Conservation (phyloP, 2,797 vertebrate species). For the Chiloscyllium punctatum region DNA sequence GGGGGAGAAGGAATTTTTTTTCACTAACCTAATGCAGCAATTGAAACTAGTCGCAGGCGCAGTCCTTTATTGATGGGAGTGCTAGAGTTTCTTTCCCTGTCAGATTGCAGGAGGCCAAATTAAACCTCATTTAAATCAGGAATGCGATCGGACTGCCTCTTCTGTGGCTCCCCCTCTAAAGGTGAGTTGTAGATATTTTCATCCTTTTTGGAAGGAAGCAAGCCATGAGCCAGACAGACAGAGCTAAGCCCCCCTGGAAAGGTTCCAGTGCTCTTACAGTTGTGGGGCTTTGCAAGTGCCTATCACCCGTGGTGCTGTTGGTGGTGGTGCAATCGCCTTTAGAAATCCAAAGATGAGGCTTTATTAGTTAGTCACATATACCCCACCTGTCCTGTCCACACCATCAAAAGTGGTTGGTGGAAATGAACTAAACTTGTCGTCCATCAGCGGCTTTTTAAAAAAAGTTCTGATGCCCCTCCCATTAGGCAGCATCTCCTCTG, state of each 20-base stretch:
- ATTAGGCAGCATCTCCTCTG: no score
- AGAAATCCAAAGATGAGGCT: neutral
- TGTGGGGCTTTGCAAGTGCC: neutral
- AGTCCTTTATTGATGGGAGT: slow-evolving; percentile 49
- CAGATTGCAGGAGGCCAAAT: neutral
- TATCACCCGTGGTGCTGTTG: neutral
- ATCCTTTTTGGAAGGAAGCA: neutral
- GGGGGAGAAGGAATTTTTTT: slow-evolving; percentile 61
- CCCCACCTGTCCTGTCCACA: neutral
- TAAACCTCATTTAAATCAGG: neutral
- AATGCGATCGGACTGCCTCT: neutral
- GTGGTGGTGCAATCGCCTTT: neutral
- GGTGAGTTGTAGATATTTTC: neutral
- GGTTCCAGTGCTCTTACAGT: neutral
- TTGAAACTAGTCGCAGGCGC: slow-evolving; percentile 50
- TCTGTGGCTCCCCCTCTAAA: neutral
- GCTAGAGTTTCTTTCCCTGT: slow-evolving; percentile 44
- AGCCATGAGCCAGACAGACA: neutral
- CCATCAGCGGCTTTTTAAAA: no score
- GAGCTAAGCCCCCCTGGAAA: neutral
- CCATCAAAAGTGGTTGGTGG: no score
- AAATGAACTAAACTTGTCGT: no score
- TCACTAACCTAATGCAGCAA: slow-evolving; percentile 64
- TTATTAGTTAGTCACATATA: neutral
- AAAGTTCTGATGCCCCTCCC: no score